phyloP scores from a whole-genome alignment of 2,888 invertebrate species.

The Lissocephala sabroskyi region DNA sequence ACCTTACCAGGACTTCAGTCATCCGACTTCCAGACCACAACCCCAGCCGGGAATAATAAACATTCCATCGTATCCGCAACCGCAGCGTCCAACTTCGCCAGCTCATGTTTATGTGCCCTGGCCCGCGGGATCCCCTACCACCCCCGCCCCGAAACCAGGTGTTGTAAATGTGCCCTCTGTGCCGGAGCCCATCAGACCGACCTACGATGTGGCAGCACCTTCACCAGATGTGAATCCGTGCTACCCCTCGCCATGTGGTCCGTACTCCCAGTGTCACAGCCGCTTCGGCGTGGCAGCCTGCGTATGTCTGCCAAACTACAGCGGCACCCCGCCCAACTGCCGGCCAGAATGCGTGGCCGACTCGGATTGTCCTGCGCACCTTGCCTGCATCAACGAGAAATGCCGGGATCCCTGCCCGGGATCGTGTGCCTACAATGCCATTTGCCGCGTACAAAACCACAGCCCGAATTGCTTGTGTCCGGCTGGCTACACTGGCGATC shows the following conservation, averaged over 20 bases:
- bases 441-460: constrained; percentile 81
- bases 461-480: constrained; percentile 84
- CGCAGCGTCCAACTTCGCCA: neutral
- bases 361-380: constrained; percentile 74
- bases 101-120: neutral
- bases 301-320: constrained; percentile 76
- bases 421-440: constrained; percentile 81
- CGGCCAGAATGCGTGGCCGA: constrained; percentile 76
- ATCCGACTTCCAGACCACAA: neutral
- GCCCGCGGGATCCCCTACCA: neutral
- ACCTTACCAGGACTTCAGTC: constrained; percentile 29
- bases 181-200: constrained; percentile 12
- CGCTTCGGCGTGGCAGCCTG: constrained; percentile 76
- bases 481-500: constrained; percentile 76
- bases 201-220: constrained; percentile 27
- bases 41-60: constrained; percentile 6
- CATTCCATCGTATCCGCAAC: constrained; percentile 2
- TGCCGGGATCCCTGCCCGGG: constrained; percentile 82
- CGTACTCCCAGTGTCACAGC: constrained; percentile 79
- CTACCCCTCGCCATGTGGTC: constrained; percentile 78
- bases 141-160: neutral
- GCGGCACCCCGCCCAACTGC: constrained; percentile 77
- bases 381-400: constrained; percentile 79
- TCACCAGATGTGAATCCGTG: constrained; percentile 72
- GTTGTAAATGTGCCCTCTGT: constrained; percentile 4